Evolutionary conservation across 2,888 invertebrate genomes (phyloP).

Genomic region (Tanytarsus gracilentus): DNA sequence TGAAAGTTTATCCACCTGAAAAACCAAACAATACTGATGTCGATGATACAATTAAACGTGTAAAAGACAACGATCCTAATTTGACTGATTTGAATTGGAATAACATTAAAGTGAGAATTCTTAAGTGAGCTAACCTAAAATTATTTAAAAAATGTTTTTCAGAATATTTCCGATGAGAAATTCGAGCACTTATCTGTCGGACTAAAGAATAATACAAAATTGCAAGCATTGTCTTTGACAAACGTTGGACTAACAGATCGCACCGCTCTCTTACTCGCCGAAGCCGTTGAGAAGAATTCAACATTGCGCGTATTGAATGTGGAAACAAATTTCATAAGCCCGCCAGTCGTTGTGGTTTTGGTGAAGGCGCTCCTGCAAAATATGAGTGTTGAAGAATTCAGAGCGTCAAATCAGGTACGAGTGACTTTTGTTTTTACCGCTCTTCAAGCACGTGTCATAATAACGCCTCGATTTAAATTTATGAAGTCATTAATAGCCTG

Average conservation of each 20-base stretch:
- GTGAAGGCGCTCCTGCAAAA: slow-evolving; percentile 78
- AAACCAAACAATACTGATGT: slow-evolving; percentile 96
- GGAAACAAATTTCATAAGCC: slow-evolving; percentile 96
- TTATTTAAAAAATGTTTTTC: slow-evolving; percentile 34
- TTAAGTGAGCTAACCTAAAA: not conserved
- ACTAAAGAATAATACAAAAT: slow-evolving; percentile 78
- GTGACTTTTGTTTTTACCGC: not conserved
- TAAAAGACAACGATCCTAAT: slow-evolving; percentile 79
- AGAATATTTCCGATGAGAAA: slow-evolving; percentile 96
- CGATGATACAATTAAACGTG: slow-evolving; percentile 81
- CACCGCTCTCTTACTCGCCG: slow-evolving; percentile 70
- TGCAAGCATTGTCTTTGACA: slow-evolving; percentile 84
- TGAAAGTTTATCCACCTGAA: slow-evolving; percentile 84
- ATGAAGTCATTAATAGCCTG: not conserved
- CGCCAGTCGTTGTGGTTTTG: slow-evolving; percentile 74
- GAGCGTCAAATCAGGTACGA: slow-evolving; percentile 92
- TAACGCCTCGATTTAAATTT: not conserved
- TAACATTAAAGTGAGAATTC: slow-evolving; percentile 82
- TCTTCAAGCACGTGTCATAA: not conserved
- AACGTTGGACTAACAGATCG: slow-evolving; percentile 91
- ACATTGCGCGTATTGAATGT: slow-evolving; percentile 77
- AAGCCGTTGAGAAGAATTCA: slow-evolving; percentile 71
- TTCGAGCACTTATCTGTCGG: slow-evolving; percentile 82
- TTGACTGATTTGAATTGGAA: slow-evolving; percentile 95
- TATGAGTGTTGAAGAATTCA: slow-evolving; percentile 84